phyloP scores from a whole-genome alignment of 2,888 invertebrate genomes.

The Oscheius sp. region DNA sequence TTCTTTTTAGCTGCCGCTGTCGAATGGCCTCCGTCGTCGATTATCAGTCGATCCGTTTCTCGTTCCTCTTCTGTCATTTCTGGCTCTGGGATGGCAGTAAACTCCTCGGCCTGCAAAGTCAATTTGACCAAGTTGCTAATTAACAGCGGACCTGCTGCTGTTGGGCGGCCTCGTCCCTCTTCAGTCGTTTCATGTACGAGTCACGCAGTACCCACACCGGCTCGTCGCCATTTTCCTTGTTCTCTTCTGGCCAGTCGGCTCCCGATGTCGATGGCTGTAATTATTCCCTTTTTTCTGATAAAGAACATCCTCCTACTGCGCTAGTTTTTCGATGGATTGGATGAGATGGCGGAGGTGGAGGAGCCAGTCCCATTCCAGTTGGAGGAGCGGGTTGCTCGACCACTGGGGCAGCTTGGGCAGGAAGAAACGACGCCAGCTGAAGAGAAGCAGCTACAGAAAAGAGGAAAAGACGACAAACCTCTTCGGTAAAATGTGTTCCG shows the following conservation, averaged over 20 bases:
- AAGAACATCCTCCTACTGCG: neutral
- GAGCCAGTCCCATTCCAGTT: constrained; percentile 30
- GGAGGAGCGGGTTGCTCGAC: constrained; percentile 2
- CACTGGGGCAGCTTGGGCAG: constrained; percentile 6
- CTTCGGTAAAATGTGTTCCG: constrained; percentile 10
- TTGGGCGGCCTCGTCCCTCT: constrained; percentile 61
- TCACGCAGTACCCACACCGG: constrained; percentile 72
- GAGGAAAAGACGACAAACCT: neutral
- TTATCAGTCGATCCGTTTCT: constrained; percentile 85
- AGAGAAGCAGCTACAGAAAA: no score
- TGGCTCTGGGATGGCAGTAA: constrained; percentile 35
- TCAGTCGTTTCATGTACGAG: constrained; percentile 67
- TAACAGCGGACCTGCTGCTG: constrained; percentile 21
- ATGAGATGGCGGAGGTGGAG: constrained; percentile 57
- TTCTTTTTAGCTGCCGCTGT: constrained; percentile 79
- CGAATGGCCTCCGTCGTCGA: constrained; percentile 37
- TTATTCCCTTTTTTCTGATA: no score
- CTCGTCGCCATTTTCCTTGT: constrained; percentile 58
- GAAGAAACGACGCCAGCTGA: constrained; percentile 8
- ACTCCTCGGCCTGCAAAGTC: constrained; percentile 26
- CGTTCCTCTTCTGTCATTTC: constrained; percentile 76
- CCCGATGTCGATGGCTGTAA: constrained; percentile 26
- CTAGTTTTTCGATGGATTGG: constrained; percentile 41
- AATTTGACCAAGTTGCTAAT: neutral
- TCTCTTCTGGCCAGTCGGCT: constrained; percentile 52